These are phyloP conservation scores for Gopherus evgoodei DNA, from an alignment of 2,113 vertebrate species.

Conservation along the genomic window DNA sequence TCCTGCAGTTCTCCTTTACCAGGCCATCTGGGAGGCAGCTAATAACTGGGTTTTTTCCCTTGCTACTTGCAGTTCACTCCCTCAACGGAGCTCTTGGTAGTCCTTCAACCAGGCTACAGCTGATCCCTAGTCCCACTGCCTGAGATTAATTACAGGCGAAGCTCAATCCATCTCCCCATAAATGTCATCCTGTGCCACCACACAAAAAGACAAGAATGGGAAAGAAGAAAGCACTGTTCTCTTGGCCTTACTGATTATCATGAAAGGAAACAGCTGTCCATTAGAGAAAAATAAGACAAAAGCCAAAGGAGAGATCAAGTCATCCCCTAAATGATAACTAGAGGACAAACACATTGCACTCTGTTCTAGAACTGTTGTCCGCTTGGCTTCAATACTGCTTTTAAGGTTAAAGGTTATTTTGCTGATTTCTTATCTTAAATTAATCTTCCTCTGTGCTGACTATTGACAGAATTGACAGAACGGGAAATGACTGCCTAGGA, in stretches of 20 bases:
- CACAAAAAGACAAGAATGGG: neutral
- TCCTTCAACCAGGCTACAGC: neutral
- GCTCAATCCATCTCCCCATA: neutral
- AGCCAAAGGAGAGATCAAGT: neutral
- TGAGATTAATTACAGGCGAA: neutral
- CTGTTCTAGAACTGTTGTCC: neutral
- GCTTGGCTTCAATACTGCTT: neutral
- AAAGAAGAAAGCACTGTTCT: conserved; percentile 6
- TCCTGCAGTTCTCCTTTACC: neutral
- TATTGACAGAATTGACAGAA: neutral
- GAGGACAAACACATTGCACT: neutral
- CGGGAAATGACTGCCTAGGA: too few species aligned
- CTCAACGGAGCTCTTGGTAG: too few species aligned
- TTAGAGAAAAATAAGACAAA: conserved; percentile 10
- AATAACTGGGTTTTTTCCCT: too few species aligned
- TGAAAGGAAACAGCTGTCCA: neutral
- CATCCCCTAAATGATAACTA: neutral
- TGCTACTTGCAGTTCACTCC: too few species aligned
- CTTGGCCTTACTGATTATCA: neutral
- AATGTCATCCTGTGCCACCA: neutral
- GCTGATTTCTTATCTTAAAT: neutral
- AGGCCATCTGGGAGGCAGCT: too few species aligned
- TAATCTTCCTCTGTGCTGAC: neutral
- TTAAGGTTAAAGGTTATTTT: neutral
- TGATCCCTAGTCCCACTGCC: too few species aligned